phyloP scores from a whole-genome alignment of 2,113 vertebrate species.

The Hippocampus barbouri region DNA sequence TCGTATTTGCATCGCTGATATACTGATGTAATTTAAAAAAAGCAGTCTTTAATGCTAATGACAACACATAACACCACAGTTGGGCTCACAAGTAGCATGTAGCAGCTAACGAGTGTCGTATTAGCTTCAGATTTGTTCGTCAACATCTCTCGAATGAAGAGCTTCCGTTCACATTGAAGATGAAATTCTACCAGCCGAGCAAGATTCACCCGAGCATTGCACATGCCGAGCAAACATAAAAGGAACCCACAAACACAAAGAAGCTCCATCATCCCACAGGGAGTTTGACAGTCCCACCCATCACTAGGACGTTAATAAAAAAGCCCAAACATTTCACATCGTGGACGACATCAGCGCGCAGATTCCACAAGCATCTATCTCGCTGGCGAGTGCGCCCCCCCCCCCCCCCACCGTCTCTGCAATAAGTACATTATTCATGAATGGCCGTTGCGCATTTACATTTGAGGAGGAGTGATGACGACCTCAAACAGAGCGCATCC shows the following conservation, averaged over 20 bases:
- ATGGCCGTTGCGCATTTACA: conserved; percentile 1
- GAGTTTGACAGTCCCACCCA: neutral
- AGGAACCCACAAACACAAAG: neutral
- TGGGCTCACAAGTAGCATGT: neutral
- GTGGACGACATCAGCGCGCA: neutral
- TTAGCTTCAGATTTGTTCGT: neutral
- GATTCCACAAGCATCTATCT: neutral
- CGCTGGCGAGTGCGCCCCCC: neutral
- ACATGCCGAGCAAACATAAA: neutral
- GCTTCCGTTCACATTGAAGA: neutral
- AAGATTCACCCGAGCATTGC: neutral
- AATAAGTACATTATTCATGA: conserved; percentile 39
- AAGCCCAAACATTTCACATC: neutral
- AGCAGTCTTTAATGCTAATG: neutral
- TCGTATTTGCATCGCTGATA: neutral
- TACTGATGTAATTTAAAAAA: neutral
- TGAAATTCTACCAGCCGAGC: neutral
- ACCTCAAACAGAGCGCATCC: neutral
- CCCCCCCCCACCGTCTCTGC: neutral
- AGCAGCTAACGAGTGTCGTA: neutral
- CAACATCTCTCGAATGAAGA: neutral
- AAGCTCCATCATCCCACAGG: neutral
- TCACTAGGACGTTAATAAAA: neutral
- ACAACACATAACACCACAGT: neutral
- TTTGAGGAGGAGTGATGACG: conserved; percentile 18